These are phyloP conservation scores for Tragelaphus strepsiceros DNA, from an alignment of 2,113 vertebrate genomes.

Conservation along the genomic window DNA sequence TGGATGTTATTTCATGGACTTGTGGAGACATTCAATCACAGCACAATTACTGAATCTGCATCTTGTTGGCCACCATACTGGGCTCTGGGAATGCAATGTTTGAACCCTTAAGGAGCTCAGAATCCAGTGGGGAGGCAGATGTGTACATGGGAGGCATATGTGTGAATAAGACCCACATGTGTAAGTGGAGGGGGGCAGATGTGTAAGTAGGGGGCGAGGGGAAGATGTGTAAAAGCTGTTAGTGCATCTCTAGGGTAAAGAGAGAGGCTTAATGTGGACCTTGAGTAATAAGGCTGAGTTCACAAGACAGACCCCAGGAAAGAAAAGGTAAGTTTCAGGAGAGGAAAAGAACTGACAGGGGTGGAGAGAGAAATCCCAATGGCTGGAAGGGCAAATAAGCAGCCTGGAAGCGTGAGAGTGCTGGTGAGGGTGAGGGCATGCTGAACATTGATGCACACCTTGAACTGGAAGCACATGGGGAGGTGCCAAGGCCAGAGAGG, in stretches of 20 bases:
- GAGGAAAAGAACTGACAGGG: neutral
- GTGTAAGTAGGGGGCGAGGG: neutral
- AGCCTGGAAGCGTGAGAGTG: neutral
- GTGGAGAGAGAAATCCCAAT: neutral
- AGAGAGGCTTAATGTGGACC: neutral
- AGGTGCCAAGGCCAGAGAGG: neutral
- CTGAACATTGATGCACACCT: accelerated
- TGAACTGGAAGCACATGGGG: accelerated
- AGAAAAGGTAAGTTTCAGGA: neutral
- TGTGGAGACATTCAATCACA: neutral
- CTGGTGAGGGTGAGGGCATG: neutral
- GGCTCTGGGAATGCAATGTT: neutral
- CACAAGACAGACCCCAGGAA: neutral
- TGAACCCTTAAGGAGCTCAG: neutral
- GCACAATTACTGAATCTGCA: neutral
- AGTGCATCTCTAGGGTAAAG: neutral
- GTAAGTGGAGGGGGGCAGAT: neutral
- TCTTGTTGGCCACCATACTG: neutral
- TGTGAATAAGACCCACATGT: neutral
- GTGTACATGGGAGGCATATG: neutral
- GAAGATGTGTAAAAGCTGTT: neutral
- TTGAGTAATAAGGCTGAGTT: neutral
- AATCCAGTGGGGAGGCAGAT: neutral
- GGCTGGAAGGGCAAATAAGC: neutral
- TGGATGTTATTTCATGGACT: neutral